A percentile compares a stretch with the other conserved stretches of the same genome.
Evolutionary conservation across 1,140 invertebrate genomes (phyloP).

Genomic region (Drosophila ficusphila): DNA sequence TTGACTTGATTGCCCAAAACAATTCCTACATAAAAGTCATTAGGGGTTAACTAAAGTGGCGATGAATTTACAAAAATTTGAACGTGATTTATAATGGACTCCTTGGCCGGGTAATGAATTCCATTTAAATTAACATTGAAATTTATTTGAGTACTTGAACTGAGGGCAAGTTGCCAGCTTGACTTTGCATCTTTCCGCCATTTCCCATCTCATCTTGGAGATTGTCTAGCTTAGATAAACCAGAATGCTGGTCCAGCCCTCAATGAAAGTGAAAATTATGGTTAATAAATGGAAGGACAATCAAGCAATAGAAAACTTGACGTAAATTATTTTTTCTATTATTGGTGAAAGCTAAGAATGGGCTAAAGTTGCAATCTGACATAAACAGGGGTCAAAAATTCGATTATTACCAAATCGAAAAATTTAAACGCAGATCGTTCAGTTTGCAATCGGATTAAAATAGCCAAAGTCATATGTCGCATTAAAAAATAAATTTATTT

Average conservation of each 20-base stretch:
- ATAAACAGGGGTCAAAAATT: no score
- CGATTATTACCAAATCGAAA: no score
- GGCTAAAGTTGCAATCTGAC: no score
- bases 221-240: conserved; percentile 65
- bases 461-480: no score
- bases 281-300: conserved; percentile 67
- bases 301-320: conserved; percentile 55
- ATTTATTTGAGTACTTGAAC: conserved; percentile 70
- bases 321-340: conserved; percentile 14
- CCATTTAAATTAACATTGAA: conserved; percentile 81
- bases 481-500: no score
- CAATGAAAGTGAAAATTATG: conserved; percentile 54
- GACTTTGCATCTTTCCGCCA: conserved; percentile 61
- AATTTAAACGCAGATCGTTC: no score
- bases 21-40: conserved; percentile 78
- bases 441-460: no score
- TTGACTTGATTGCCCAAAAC: conserved; percentile 77
- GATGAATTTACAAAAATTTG: conserved; percentile 79
- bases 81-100: conserved; percentile 76
- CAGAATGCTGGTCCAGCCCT: conserved; percentile 48
- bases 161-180: conserved; percentile 55
- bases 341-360: no score
- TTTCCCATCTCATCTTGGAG: conserved; percentile 49
- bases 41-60: conserved; percentile 83
- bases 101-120: conserved; percentile 57